Evolutionary conservation across 2,888 invertebrate species (phyloP), one percentile per base, ranked within the genome.

Genomic region (Pherbina coryleti): DNA sequence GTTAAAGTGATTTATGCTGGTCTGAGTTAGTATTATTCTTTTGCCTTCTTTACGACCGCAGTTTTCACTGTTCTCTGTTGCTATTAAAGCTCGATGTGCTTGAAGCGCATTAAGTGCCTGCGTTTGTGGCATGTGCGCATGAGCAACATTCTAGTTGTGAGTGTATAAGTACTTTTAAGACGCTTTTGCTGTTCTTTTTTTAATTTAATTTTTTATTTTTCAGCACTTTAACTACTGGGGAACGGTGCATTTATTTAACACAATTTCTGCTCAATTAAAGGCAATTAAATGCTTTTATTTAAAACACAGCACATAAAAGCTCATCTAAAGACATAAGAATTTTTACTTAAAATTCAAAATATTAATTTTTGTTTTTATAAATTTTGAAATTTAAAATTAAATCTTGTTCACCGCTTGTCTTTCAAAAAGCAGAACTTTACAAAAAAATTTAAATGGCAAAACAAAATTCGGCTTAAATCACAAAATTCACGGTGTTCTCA

Each of bases 171-270:
- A 19, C 28, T 60, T 60, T 60, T 22, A 55, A 19, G 55, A 22
- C 22, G 19, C 9, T 19, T 22, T 55, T 55, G 19, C 19, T 66
- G 17, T 37, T 3, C 37, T 7, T n/a, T n/a, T 66, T 17, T 5
- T 66, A 17, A 17, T 49, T 17, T 49, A 17, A 11, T 14, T 55
- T 55, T 8, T 57, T 55, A 19, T 60, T 19, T 9, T 34, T 57
- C 5, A 67, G 31, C 44, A 69, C 49, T 69, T 69, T 69, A 69
- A 69, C 51, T 51, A 17, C 69, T 28, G 28, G 22, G n/a, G 14
- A 69, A 69, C 69, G 69, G 69, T 69, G 69, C 28, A 49, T 28
- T 49, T 69, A 69, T 51, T 69, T 69, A 51, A 69, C 69, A 69
- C 69, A 69, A 51, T 51, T 69, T 69, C 49, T 34, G 22, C 69